Percentiles rank a stretch among this genome's conserved stretches.
These are phyloP conservation scores for Parazoanthus atlanticus DNA, from an alignment of 92 coral and sea anemone genomes.

Conservation along the genomic window DNA sequence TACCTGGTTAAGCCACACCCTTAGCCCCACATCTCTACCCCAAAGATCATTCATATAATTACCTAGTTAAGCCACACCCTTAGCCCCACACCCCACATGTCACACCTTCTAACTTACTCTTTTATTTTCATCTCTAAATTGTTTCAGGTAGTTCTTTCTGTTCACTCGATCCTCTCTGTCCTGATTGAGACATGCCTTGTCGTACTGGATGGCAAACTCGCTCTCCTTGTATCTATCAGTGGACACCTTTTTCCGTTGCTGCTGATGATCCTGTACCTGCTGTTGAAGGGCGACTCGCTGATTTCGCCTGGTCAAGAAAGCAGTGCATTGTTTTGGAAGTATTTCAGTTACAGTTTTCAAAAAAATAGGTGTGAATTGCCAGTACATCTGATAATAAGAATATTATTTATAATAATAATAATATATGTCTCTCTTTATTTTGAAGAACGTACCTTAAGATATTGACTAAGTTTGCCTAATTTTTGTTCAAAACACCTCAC, in stretches of 20 bases:
- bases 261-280: constrained; percentile 75
- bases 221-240: constrained; percentile 67
- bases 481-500: no score
- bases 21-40: not conserved
- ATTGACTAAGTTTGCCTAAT: no score
- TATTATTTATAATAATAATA: no score
- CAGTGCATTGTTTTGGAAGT: not conserved
- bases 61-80: not conserved
- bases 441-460: no score
- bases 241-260: constrained; percentile 27
- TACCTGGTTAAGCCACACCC: not conserved
- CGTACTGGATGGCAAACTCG: constrained; percentile 78
- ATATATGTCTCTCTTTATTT: no score
- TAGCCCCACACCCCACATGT: not conserved
- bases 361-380: no score
- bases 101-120: constrained; percentile 45
- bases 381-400: no score
- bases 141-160: constrained; percentile 69
- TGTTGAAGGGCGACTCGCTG: constrained; percentile 68
- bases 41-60: not conserved
- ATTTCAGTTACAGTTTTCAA: no score
- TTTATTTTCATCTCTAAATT: constrained; percentile 85
- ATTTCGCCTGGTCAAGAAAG: constrained; percentile 13
- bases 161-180: constrained; percentile 68
- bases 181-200: constrained; percentile 71